phyloP scores from a whole-genome alignment of 1,140 invertebrate genomes.

The Chironomus striatipennis region DNA sequence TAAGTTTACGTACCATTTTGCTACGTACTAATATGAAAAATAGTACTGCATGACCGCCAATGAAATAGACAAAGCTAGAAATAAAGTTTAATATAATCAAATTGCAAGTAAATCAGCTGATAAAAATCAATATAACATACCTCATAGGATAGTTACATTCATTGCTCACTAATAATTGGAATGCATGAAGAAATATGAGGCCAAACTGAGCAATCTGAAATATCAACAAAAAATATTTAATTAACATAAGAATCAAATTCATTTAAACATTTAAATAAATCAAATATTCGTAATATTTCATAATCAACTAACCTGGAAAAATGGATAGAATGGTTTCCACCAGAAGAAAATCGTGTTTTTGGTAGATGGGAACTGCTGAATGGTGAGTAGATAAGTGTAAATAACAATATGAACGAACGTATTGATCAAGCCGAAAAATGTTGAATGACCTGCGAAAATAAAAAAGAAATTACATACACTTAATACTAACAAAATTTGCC shows the following conservation, averaged over 20 bases:
- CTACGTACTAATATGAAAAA: neutral
- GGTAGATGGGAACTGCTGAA: neutral
- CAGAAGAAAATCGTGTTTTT: neutral
- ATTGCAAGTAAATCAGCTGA: too few species aligned
- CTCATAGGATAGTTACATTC: slow-evolving; percentile 13
- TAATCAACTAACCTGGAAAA: neutral
- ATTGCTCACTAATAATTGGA: slow-evolving; percentile 3
- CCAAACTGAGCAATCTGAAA: neutral
- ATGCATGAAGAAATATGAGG: neutral
- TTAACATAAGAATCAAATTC: neutral
- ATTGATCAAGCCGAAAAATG: slow-evolving; percentile 8
- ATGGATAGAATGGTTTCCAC: slow-evolving; percentile 13
- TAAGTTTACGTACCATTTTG: neutral
- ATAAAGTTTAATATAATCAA: too few species aligned
- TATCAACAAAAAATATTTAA: neutral
- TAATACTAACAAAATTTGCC: too few species aligned
- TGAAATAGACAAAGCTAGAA: neutral
- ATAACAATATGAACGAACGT: slow-evolving; percentile 11
- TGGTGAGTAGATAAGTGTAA: neutral
- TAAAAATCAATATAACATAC: too few species aligned
- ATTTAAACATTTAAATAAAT: too few species aligned
- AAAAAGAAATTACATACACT: too few species aligned
- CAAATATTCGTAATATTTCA: too few species aligned
- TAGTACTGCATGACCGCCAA: neutral
- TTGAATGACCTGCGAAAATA: neutral